Evolutionary conservation across 1,140 invertebrate species (phyloP).

Genomic region (Apolygus lucorum): DNA sequence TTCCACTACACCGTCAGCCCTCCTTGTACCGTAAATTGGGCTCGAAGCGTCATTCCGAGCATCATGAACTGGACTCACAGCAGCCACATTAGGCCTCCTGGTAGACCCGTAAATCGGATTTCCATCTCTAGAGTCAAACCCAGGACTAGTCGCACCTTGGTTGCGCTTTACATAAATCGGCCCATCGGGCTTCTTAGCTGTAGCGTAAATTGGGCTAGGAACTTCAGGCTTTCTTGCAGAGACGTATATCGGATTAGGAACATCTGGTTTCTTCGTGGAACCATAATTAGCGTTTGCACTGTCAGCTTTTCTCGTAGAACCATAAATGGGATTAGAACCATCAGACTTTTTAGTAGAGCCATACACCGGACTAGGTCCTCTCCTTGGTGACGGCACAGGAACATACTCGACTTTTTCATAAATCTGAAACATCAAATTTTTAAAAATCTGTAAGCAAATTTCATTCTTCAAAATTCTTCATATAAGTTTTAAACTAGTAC

Average conservation of each 20-base stretch:
- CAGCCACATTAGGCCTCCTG: not conserved
- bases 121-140: too few relatives aligned
- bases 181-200: too few relatives aligned
- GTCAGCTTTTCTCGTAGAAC: not conserved
- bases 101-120: not conserved
- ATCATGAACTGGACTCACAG: not conserved
- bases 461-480: too few relatives aligned
- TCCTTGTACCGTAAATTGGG: not conserved
- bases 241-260: not conserved
- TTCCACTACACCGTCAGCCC: not conserved
- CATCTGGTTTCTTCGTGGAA: not conserved
- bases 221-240: not conserved
- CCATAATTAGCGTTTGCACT: not conserved
- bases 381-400: not conserved
- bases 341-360: not conserved
- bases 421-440: constrained; percentile 2
- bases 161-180: too few relatives aligned
- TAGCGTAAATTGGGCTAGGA: not conserved
- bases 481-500: too few relatives aligned
- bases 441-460: too few relatives aligned
- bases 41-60: not conserved
- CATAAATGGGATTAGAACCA: not conserved
- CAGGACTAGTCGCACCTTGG: not conserved
- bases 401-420: constrained; percentile 10
- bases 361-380: not conserved